Conservation (phyloP, 2,797 vertebrate species). For the Poecilia gillii region DNA sequence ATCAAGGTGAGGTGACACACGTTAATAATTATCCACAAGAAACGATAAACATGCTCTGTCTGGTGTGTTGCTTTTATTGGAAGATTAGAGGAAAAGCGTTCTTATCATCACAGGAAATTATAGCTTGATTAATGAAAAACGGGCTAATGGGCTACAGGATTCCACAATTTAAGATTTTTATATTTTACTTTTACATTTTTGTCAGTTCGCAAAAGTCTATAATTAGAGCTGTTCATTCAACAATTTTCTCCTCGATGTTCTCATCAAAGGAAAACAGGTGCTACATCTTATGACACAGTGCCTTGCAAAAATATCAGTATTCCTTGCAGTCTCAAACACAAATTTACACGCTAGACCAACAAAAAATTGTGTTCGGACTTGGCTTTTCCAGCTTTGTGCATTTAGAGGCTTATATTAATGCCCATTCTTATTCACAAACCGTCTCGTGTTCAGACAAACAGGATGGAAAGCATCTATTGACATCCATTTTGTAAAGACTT, state of each 20-base stretch:
- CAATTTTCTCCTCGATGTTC: neutral
- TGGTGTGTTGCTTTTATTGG: neutral
- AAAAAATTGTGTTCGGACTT: neutral
- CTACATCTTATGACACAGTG: neutral
- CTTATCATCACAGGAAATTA: neutral
- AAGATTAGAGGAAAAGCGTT: neutral
- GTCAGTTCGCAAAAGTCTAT: neutral
- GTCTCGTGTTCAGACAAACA: neutral
- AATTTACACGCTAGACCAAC: neutral
- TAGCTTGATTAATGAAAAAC: neutral
- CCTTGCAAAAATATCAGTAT: neutral
- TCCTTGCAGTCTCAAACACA: neutral
- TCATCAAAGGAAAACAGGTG: neutral
- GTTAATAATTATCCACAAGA: neutral
- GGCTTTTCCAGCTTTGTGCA: neutral
- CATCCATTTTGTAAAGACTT: neutral
- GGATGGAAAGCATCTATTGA: neutral
- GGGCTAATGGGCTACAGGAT: neutral
- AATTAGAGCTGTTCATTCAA: neutral
- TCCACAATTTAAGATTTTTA: neutral
- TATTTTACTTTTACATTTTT: neutral
- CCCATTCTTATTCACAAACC: neutral
- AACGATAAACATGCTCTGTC: neutral
- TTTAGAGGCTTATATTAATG: neutral
- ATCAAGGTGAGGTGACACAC: constrained; percentile 86